phyloP scores from a whole-genome alignment of 2,888 invertebrate genomes.

The Trissolcus japonicus region DNA sequence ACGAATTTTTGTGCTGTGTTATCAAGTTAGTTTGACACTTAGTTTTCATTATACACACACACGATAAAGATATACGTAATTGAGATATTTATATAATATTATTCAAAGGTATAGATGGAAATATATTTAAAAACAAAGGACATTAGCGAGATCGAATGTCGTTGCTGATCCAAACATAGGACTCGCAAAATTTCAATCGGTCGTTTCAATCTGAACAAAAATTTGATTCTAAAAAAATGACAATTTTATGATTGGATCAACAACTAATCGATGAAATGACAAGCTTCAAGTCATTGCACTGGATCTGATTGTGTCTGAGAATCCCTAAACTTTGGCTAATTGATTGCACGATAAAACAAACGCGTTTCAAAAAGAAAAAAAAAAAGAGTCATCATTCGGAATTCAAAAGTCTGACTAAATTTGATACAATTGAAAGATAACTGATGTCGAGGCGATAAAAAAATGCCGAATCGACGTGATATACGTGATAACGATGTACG shows the following conservation, averaged over 20 bases:
- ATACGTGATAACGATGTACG: constrained; percentile 71
- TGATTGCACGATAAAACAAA: constrained; percentile 19
- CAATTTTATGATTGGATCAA: constrained; percentile 36
- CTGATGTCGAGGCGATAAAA: constrained; percentile 11
- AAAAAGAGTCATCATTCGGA: constrained; percentile 11
- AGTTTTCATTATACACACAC: constrained; percentile 68
- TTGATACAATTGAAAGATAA: constrained; percentile 39
- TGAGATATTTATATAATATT: constrained; percentile 68
- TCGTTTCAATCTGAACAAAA: neutral
- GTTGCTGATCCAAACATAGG: constrained; percentile 46
- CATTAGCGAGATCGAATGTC: constrained; percentile 14
- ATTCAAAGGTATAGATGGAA: constrained; percentile 61
- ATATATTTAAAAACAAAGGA: constrained; percentile 58
- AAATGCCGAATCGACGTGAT: constrained; percentile 24
- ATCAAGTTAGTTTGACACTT: constrained; percentile 75
- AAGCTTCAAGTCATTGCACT: constrained; percentile 46
- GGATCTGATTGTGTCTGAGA: constrained; percentile 21
- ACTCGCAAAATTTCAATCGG: neutral
- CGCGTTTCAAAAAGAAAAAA: constrained; percentile 3
- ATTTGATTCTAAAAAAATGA: neutral
- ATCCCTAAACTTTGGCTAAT: constrained; percentile 25
- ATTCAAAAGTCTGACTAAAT: constrained; percentile 17
- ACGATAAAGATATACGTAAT: constrained; percentile 73
- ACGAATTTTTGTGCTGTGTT: constrained; percentile 75
- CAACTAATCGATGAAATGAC: constrained; percentile 33